Evolutionary conservation across 2,113 vertebrate species (phyloP).

Genomic region (Esox niger): DNA sequence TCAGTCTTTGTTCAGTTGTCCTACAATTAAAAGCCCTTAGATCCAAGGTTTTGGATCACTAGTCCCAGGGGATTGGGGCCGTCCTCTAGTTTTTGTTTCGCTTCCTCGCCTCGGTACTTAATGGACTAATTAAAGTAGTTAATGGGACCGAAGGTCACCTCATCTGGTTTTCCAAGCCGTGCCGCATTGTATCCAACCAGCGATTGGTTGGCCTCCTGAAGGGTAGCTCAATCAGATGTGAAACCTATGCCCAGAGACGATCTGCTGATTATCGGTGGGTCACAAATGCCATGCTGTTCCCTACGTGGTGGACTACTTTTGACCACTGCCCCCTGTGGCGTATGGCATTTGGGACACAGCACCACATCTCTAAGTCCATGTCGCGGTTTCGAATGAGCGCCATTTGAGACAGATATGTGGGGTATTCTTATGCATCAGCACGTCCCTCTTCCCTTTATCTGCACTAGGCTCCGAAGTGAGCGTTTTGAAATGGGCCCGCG

Average conservation of each 20-base stretch:
- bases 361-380: neutral
- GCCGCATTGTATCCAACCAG: constrained; percentile 18
- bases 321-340: too few species aligned
- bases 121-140: constrained; percentile 66
- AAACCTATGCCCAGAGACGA: constrained; percentile 57
- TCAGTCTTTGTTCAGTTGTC: constrained; percentile 5
- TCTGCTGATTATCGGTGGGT: constrained; percentile 2
- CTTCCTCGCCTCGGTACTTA: constrained; percentile 60
- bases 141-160: constrained; percentile 56
- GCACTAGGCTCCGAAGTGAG: constrained; percentile 13
- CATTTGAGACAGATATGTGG: too few species aligned
- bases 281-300: too few species aligned
- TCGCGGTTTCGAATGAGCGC: too few species aligned
- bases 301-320: too few species aligned
- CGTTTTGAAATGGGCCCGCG: constrained; percentile 45
- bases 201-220: constrained; percentile 49
- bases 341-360: neutral
- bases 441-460: neutral
- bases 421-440: too few species aligned
- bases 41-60: constrained; percentile 51
- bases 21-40: constrained; percentile 21
- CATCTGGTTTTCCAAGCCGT: constrained; percentile 37
- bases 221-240: constrained; percentile 55
- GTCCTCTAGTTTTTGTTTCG: constrained; percentile 67
- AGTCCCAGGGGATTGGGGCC: constrained; percentile 41